Base-by-base conservation (phyloP, 2,113 vertebrate genomes). In the Neogale vison region DNA sequence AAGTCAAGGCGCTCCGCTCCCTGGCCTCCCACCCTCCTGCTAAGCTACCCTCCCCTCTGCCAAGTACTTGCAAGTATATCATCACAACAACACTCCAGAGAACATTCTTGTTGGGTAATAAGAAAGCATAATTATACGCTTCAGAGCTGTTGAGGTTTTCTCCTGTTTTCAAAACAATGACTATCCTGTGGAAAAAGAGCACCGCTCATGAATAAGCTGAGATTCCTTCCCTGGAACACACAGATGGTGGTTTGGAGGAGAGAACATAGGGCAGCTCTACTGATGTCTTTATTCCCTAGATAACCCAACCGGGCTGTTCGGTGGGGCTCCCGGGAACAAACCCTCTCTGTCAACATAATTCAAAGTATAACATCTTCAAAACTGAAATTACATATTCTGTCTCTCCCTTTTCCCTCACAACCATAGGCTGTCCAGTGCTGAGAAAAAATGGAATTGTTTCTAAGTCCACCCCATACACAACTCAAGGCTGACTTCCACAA, bases 161-260 rank as follows among this genome's bases (percentile, higher is more conserved):
- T 93, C 57, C 81, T 96, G 50, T 93, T 97, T 97, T 96, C 88
- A 93, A 98, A 96, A 98, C 93, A 96, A 88, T 65, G 85, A 95
- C 45, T 42, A 83, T 93, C 88, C 93, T 92, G 93, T 86, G 81
- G 92, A 95, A 98, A 98, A 90, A 96, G 42, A 83, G 90, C 1
- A 0, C 88, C 63, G 39, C 82, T 96, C 93, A 86, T 83, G 83
- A 95, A 59, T 31, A 86, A 96, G 69, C 50, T 65, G 36, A 91
- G 94, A 89, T 80, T 71, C 86, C 76, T 95, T 90, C 88, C 81
- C 90, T 20, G 47, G 72, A 77, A 86, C 74, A 85, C 47, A 20
- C 76, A 93, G 77, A 93, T 65, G 79, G 83, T 74, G 63, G 71
- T 93, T 97, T 94, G 80, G 88, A 88, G 39, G 55, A 87, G 34